Percentiles rank a stretch among this genome's conserved stretches.
These are phyloP conservation scores for Pollenia amentaria DNA, from an alignment of 2,888 invertebrate genomes.

Conservation along the genomic window DNA sequence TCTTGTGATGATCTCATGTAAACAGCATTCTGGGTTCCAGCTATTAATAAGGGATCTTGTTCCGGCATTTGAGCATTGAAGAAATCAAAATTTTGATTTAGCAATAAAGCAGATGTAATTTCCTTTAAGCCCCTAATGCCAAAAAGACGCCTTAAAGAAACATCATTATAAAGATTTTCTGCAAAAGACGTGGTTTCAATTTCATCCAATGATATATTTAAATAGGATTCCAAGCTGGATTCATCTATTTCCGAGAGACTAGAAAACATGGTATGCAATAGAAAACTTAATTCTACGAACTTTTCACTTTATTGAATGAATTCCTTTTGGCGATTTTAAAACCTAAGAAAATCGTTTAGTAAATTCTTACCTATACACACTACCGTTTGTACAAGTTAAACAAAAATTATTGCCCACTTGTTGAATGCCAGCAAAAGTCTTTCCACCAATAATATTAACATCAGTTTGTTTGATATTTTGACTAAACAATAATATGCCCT, in stretches of 20 bases:
- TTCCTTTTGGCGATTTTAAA: not conserved
- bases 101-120: conserved; percentile 75
- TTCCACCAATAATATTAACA: conserved; percentile 75
- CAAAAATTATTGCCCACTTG: conserved; percentile 78
- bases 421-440: conserved; percentile 80
- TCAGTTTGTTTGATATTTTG: conserved; percentile 81
- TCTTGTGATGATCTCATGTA: conserved; percentile 76
- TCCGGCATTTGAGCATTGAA: not conserved
- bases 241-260: conserved; percentile 82
- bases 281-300: not conserved
- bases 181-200: conserved; percentile 79
- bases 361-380: conserved; percentile 80
- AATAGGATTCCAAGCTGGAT: conserved; percentile 76
- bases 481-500: conserved; percentile 82
- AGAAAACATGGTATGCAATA: not conserved
- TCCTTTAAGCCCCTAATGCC: conserved; percentile 75
- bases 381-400: conserved; percentile 81
- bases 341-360: not conserved
- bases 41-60: conserved; percentile 73
- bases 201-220: conserved; percentile 79
- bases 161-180: conserved; percentile 79
- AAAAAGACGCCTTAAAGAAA: conserved; percentile 77
- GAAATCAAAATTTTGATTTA: conserved; percentile 65
- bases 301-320: no score
- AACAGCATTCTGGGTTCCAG: conserved; percentile 75